Evolutionary conservation across 2,113 vertebrate genomes (phyloP), one percentile per base, ranked within the genome.

Genomic region (Toxotes jaculatrix): DNA sequence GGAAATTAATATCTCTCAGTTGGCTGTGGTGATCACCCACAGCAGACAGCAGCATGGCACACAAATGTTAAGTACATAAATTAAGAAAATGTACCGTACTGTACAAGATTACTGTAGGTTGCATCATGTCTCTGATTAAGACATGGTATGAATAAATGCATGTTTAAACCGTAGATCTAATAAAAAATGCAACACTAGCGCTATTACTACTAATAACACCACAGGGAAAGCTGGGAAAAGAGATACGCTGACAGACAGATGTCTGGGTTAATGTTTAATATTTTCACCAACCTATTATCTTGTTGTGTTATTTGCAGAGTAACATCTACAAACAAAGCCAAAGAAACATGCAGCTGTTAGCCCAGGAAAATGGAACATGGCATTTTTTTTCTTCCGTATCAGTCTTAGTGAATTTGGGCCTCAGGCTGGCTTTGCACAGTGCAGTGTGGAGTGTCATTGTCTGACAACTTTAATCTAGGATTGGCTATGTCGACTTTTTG

Each of bases 391-490:
- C 59, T 60, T 69, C 59, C 23, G n/a, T 4, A 27, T 34, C 51
- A 8, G 59, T 63, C 61, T 82, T 19, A 11, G 57, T 59, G 86
- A 79, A 57, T 74, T 21, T 31, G 65, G 82, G 83, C 91, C 86
- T n/a, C 27, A 23, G 91, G 93, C 80, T 32, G 82, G 82, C 89
- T 82, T 76, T 76, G 75, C 63, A 43, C 80, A 9, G 49, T 8
- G 56, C 42, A 34, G 59, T 51, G 69, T 66, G 45, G 62, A 57
- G 81, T 77, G 84, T 83, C 84, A 74, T 86, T 83, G 77, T 90
- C 90, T 93, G 92, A 87, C 93, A 93, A 81, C 84, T 90, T 91
- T 89, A 93, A 93, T 94, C 87, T 85, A 14, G 71, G 82, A 88
- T 77, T 56, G 55, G 55, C 79, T 78, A 56, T 68, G 62, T 62